Base-by-base conservation (phyloP, 2,113 vertebrate genomes). In the Colaptes auratus region DNA sequence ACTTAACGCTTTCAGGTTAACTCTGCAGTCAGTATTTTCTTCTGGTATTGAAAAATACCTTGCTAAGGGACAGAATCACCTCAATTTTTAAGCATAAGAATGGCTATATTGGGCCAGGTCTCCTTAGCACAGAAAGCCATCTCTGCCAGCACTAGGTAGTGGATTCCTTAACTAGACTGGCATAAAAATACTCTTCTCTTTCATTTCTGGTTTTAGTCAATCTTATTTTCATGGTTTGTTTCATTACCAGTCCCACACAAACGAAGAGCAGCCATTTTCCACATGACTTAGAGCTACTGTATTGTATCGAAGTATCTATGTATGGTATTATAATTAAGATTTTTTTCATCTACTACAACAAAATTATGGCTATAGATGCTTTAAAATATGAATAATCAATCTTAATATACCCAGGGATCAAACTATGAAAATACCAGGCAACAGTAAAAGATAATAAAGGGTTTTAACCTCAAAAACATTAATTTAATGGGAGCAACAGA, bases 1-100 rank as follows among this genome's bases (percentile, higher is more conserved):
- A 89, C 25, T 83, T 87, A 92, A 90, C 70, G 66, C 76, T 87
- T 93, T 75, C 80, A 76, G 39, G n/a, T 58, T 79, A 79, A 78
- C 39, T 36, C 21, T 6, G 2, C 35, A 86, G 39, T 70, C 66
- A 79, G 30, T 77, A 58, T 82, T 89, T 74, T 74, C 75, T 78
- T 71, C 48, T 67, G 23, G 15, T 59, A 87, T n/a, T 66, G 15
- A 56, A 66, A 86, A 76, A 72, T 31, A 3, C 52, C 48, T 60
- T 85, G 8, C 7, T 70, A 39, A 92, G 36, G 30, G 5, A 8
- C 74, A 89, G 63, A 82, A 44, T 19, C 23, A 19, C n/a, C 72
- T 91, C 72, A 48, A 1, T 77, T 46, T 83, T 81, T 60, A 64
- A 73, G 21, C 8, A 64, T 23, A 81, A 52, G 36, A 74, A 88